Evolutionary conservation across 2,113 vertebrate genomes (phyloP).

Genomic region (Melanotaenia duboulayi): DNA sequence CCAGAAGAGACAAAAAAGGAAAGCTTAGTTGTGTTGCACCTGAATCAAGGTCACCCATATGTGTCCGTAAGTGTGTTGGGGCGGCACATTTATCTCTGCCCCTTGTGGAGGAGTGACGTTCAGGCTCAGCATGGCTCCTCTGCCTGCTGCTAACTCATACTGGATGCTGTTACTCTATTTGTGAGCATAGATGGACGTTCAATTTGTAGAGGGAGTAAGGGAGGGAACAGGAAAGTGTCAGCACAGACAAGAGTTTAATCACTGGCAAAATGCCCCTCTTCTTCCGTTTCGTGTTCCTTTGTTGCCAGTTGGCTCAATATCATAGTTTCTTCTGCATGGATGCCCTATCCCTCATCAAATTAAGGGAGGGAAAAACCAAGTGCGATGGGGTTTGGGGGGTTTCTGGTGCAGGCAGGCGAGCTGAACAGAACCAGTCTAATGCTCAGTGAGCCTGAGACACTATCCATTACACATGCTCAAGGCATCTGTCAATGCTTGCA

Average conservation of each 20-base stretch:
- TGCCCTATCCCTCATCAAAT: slow-evolving; percentile 10
- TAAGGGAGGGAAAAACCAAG: slow-evolving; percentile 19
- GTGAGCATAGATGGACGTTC: slow-evolving; percentile 6
- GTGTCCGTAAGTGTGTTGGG: neutral
- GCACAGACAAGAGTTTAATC: slow-evolving; percentile 35
- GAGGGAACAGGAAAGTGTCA: slow-evolving; percentile 10
- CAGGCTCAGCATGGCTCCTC: slow-evolving; percentile 7
- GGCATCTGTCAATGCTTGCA: slow-evolving; percentile 48
- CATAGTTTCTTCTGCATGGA: slow-evolving; percentile 52
- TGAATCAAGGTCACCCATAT: slow-evolving; percentile 50
- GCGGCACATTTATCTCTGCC: slow-evolving; percentile 31
- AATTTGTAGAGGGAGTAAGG: slow-evolving; percentile 9
- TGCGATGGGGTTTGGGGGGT: neutral
- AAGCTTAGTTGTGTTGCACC: slow-evolving; percentile 11
- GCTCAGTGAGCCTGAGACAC: slow-evolving; percentile 57
- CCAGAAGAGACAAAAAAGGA: slow-evolving; percentile 34
- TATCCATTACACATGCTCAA: slow-evolving; percentile 66
- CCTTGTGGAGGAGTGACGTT: slow-evolving; percentile 27
- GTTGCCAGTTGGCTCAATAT: slow-evolving; percentile 47
- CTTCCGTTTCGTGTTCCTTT: slow-evolving; percentile 8
- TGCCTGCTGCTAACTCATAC: neutral
- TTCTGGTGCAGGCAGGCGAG: slow-evolving; percentile 23
- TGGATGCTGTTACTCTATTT: slow-evolving; percentile 24
- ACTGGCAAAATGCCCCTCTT: slow-evolving; percentile 13
- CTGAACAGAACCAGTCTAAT: slow-evolving; percentile 57